A percentile compares a stretch with the other conserved stretches of the same genome.
Conservation (phyloP, 2,797 vertebrate genomes). For the Micropoecilia bifurca region DNA sequence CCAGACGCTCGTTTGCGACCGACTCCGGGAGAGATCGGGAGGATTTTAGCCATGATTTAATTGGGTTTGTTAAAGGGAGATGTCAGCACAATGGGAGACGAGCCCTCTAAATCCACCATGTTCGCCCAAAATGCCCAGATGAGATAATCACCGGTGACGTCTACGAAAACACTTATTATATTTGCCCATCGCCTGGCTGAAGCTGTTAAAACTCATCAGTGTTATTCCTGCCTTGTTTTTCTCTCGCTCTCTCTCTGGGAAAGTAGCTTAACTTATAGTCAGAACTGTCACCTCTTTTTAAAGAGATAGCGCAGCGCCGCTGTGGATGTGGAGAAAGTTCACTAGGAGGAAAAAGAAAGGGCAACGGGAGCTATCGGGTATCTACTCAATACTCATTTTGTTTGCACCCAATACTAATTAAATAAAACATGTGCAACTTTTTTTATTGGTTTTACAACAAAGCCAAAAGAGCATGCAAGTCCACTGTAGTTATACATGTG, state of each 20-base stretch:
- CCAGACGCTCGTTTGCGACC: conserved; percentile 81
- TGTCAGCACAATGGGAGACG: conserved; percentile 89
- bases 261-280: conserved; percentile 75
- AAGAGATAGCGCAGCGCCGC: conserved; percentile 70
- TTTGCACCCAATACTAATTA: conserved; percentile 80
- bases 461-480: conserved; percentile 34
- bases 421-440: conserved; percentile 72
- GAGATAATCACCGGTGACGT: conserved; percentile 91
- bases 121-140: conserved; percentile 89
- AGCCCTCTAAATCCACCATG: conserved; percentile 89
- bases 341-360: conserved; percentile 57
- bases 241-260: conserved; percentile 62
- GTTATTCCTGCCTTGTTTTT: conserved; percentile 78
- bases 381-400: conserved; percentile 78
- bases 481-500: conserved; percentile 40
- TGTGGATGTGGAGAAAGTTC: conserved; percentile 56
- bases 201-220: conserved; percentile 89
- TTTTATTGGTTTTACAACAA: conserved; percentile 62
- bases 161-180: conserved; percentile 94
- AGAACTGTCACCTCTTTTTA: conserved; percentile 73
- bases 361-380: conserved; percentile 60
- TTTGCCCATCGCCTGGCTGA: conserved; percentile 88
- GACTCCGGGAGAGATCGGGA: conserved; percentile 83
- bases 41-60: conserved; percentile 87
- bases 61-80: conserved; percentile 86